Percentiles rank a stretch among this genome's conserved stretches.
phyloP scores from a whole-genome alignment of 2,113 vertebrate genomes.

The Xenopus borealis region DNA sequence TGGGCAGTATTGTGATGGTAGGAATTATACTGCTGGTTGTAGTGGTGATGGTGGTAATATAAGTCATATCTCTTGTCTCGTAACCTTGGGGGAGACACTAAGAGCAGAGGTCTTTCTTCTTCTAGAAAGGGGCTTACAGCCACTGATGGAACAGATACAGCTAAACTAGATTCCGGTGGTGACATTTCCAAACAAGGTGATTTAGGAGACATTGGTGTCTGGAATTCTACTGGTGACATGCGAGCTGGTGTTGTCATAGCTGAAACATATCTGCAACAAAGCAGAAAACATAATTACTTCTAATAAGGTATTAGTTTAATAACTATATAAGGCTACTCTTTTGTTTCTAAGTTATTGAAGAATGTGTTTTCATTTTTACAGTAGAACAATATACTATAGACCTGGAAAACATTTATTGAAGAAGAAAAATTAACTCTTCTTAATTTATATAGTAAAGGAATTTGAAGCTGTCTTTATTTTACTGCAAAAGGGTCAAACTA shows the following conservation, averaged over 20 bases:
- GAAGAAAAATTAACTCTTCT: no score
- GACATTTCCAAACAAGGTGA: constrained; percentile 83
- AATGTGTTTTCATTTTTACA: no score
- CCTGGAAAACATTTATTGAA: no score
- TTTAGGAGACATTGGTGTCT: constrained; percentile 79
- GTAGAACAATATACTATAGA: no score
- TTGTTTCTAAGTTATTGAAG: not conserved
- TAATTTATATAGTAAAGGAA: no score
- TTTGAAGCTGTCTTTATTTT: no score
- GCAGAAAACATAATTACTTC: constrained; percentile 42
- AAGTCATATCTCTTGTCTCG: constrained; percentile 68
- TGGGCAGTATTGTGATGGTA: constrained; percentile 81
- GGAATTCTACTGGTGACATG: constrained; percentile 79
- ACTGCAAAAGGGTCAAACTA: no score
- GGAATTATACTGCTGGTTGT: constrained; percentile 64
- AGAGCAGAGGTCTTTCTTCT: constrained; percentile 86
- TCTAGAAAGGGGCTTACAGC: constrained; percentile 83
- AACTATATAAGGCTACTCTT: constrained; percentile 43
- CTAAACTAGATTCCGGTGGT: constrained; percentile 80
- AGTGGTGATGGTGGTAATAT: constrained; percentile 48
- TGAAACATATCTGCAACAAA: constrained; percentile 76
- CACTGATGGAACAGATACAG: constrained; percentile 83
- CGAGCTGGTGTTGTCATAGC: constrained; percentile 77
- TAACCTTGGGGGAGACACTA: constrained; percentile 68
- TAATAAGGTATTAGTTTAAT: no score